Evolutionary conservation across 1,140 invertebrate species (phyloP), one percentile per base, ranked within the genome.

Genomic region (Achroia grisella): DNA sequence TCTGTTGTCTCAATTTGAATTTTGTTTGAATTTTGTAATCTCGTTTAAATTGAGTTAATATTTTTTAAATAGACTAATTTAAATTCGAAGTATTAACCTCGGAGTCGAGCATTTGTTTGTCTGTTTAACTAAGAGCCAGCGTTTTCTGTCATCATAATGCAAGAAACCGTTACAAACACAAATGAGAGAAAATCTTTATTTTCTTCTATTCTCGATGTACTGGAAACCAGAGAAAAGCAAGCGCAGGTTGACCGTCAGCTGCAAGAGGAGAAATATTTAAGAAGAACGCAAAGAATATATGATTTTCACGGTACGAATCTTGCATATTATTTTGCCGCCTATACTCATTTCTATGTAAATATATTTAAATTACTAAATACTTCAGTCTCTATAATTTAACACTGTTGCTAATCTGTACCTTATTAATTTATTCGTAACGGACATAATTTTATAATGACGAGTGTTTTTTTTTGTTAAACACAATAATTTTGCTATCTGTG

Each of bases 131-230:
- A 3, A 23, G 6, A 23, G 6, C 6, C 17, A 3, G 6, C 17
- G 6, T 41, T 62, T 61, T 66, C 60, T 51, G 52, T 61, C 39
- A 56, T 56, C 52, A 78, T 56, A 66, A 84, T 84, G 80, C 74
- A 81, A 72, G 80, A 84, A 74, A 84, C 80, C 77, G 79, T 84
- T 84, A 80, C 71, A 58, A 83, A 72, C 62, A 58, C 69, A 55
- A 79, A 69, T 48, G 74, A 81, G 56, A 70, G 67, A 57, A 81
- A 82, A 73, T 81, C 81, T 32, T 56, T 85, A 44, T 75, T 82
- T 71, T 73, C 76, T 36, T 74, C 78, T 13, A 78, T 77, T 33
- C 45, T 85, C 36, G 81, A 85, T 39, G 69, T 82, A 12, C 44
- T 82, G 15, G 81, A 85, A 40, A 63, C 64, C 15, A 56, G 66